Conservation (phyloP, 2,797 vertebrate species). For the Sebastiscus albofasciatus region DNA sequence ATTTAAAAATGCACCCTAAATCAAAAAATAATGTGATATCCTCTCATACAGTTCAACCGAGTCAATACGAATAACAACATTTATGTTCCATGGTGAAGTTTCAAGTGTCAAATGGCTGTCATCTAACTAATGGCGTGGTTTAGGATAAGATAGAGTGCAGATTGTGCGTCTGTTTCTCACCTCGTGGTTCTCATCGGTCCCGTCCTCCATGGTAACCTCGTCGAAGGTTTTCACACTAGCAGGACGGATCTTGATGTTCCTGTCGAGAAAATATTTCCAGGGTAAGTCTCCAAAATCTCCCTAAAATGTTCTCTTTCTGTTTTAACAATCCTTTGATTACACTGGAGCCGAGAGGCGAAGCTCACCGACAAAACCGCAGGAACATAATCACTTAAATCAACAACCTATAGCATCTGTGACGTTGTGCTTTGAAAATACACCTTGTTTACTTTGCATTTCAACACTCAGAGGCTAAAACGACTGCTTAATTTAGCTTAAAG, state of each 20-base stretch:
- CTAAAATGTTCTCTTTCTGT: constrained; percentile 12
- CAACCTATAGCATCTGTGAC: constrained; percentile 47
- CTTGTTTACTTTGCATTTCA: constrained; percentile 66
- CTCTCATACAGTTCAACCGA: not conserved
- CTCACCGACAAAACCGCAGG: constrained; percentile 54
- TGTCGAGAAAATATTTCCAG: constrained; percentile 62
- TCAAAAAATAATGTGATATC: not conserved
- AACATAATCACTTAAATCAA: constrained; percentile 65
- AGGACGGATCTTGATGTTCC: constrained; percentile 88
- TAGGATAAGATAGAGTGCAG: not conserved
- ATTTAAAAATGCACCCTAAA: not conserved
- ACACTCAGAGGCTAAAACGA: constrained; percentile 56
- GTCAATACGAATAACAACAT: not conserved
- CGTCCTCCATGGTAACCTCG: constrained; percentile 87
- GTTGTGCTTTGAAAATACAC: constrained; percentile 63
- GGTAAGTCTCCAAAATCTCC: constrained; percentile 35
- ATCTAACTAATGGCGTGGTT: not conserved
- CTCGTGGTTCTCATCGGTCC: constrained; percentile 82
- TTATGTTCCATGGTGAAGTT: not conserved
- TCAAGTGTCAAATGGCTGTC: not conserved
- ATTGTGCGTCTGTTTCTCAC: constrained; percentile 72
- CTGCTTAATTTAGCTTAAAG: constrained; percentile 68
- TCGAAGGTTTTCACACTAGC: constrained; percentile 92
- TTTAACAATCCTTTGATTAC: constrained; percentile 32
- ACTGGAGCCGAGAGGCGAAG: constrained; percentile 24